Evolutionary conservation across 1,140 invertebrate genomes (phyloP), one percentile per base, ranked within the genome.

Genomic region (Drosophila ohnishii): DNA sequence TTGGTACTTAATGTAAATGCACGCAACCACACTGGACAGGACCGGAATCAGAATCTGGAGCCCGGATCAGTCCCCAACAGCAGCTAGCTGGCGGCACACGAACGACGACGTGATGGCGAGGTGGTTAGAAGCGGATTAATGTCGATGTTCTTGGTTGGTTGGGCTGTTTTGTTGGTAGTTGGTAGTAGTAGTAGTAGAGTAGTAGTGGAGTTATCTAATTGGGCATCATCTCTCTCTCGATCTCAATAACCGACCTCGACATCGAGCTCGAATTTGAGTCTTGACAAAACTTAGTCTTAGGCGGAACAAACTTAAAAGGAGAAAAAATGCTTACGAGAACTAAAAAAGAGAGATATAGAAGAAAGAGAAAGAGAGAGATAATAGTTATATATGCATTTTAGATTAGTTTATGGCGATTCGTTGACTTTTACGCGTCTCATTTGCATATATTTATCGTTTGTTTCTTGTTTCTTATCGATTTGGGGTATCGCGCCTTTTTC

Each of bases 311-410:
- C 82, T 71, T 81, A 78, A 79, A 57, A 69, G 57, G 62, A 73
- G 71, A 65, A 78, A 78, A 78, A 78, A 79, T 72, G 72, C 76
- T 80, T 84, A 87, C 80, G 72, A 84, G 63, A 87, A 84, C 75
- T 70, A 80, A 80, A 80, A 80, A 85, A 85, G 56, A 87, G 69
- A 86, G 64, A 86, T 78, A 85, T 85, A 84, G 76, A 84, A 80
- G 66, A 77, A 62, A 84, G 72, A 84, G 80, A 84, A 72, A 86
- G 84, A 86, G 79, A 86, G 83, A 86, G 80, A 86, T 70, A 87
- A 86, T 76, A 86, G 83, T 88, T 87, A 87, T 87, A 88, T 83
- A 88, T 87, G 84, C 79, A 76, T 72, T 76, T 86, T 87, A 13
- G 63, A 86, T 87, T 86, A 86, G 83, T 88, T 87, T 25, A 64